phyloP scores from a whole-genome alignment of 1,140 invertebrate genomes.

The Penaeus chinensis region DNA sequence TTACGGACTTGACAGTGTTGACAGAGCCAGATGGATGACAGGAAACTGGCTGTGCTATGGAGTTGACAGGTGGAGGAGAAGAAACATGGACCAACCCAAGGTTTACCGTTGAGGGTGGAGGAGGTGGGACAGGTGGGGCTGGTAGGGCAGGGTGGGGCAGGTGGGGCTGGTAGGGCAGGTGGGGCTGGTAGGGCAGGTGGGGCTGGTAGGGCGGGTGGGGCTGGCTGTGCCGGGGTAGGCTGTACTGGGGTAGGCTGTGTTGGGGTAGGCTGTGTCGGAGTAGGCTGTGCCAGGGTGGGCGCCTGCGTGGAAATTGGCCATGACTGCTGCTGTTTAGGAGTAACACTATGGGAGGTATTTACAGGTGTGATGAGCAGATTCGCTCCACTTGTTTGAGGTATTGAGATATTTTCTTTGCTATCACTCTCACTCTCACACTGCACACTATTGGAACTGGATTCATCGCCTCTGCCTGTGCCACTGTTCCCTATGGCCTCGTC shows the following conservation, averaged over 20 bases:
- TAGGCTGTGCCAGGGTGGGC: slow-evolving; percentile 4
- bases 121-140: not conserved
- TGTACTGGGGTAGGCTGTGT: not conserved
- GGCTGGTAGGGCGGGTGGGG: not conserved
- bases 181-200: not conserved
- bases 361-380: slow-evolving; percentile 20
- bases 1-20: slow-evolving; percentile 26
- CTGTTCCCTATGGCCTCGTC: slow-evolving; percentile 69
- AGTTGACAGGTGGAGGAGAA: slow-evolving; percentile 35
- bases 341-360: slow-evolving; percentile 15
- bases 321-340: slow-evolving; percentile 3
- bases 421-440: slow-evolving; percentile 52
- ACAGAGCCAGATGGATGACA: slow-evolving; percentile 33
- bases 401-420: slow-evolving; percentile 33
- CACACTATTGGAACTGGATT: slow-evolving; percentile 48
- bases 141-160: not conserved
- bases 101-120: slow-evolving; percentile 11
- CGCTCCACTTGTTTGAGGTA: slow-evolving; percentile 41
- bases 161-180: not conserved
- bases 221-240: too few species aligned
- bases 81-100: slow-evolving; percentile 35
- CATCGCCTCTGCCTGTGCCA: slow-evolving; percentile 41
- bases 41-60: slow-evolving; percentile 16
- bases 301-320: slow-evolving; percentile 16
- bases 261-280: not conserved